Evolutionary conservation across 1,140 invertebrate genomes (phyloP).

Genomic region (Phocides pigmalion): DNA sequence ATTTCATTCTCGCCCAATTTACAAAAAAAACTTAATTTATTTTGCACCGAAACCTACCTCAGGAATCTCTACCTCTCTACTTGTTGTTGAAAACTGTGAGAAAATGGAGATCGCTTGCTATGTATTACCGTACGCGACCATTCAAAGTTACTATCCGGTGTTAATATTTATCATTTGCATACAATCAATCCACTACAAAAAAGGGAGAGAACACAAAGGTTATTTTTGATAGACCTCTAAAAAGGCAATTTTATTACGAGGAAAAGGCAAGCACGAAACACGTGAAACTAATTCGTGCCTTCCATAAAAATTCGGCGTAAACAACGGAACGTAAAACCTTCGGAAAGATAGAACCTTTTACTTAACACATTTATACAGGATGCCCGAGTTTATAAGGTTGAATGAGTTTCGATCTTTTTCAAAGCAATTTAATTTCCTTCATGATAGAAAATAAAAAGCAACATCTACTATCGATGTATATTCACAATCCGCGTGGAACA

Average conservation of each 20-base stretch:
- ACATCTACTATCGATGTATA: too few relatives aligned
- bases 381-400: background rate
- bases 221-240: constrained; percentile 33
- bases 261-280: constrained; percentile 25
- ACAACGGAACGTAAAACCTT: constrained; percentile 32
- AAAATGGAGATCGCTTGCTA: too few relatives aligned
- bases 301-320: constrained; percentile 37
- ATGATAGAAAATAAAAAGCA: background rate
- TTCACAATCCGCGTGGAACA: too few relatives aligned
- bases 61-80: too few relatives aligned
- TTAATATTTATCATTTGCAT: background rate
- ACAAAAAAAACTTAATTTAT: too few relatives aligned
- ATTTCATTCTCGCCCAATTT: too few relatives aligned
- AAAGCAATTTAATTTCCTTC: constrained; percentile 16
- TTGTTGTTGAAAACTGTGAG: too few relatives aligned
- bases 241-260: constrained; percentile 33
- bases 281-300: constrained; percentile 33
- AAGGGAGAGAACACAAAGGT: constrained; percentile 9
- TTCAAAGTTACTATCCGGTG: too few relatives aligned
- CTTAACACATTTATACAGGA: constrained; percentile 25
- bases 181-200: background rate
- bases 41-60: too few relatives aligned
- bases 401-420: constrained; percentile 16
- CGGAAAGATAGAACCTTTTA: constrained; percentile 28
- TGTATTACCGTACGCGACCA: too few relatives aligned